Conservation (phyloP, 2,113 vertebrate genomes). For the Synchiropus splendidus region DNA sequence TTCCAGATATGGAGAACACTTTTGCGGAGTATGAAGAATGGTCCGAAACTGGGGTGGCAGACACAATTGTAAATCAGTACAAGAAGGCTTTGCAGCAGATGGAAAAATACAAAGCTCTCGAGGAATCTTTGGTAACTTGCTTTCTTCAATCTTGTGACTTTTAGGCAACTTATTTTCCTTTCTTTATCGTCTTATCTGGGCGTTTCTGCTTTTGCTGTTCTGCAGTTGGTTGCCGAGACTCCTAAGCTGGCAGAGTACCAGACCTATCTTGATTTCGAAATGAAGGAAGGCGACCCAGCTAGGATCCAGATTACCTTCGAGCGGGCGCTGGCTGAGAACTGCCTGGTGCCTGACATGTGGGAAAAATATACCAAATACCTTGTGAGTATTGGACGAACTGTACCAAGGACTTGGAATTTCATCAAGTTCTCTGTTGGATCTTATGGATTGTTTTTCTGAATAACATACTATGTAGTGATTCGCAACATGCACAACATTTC, state of each 20-base stretch:
- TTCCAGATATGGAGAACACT: constrained; percentile 87
- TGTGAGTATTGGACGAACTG: constrained; percentile 64
- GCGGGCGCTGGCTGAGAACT: constrained; percentile 89
- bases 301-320: constrained; percentile 88
- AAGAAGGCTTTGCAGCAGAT: constrained; percentile 77
- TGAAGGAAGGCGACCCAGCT: constrained; percentile 86
- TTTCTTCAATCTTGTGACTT: neutral
- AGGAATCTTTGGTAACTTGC: constrained; percentile 81
- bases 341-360: constrained; percentile 95
- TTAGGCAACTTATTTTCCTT: too few species aligned
- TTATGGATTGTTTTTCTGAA: neutral
- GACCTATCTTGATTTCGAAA: constrained; percentile 85
- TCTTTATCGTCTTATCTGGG: neutral
- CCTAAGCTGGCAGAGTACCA: constrained; percentile 91
- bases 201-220: constrained; percentile 7
- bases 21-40: constrained; percentile 89
- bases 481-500: too few species aligned
- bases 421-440: neutral
- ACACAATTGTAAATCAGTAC: constrained; percentile 70
- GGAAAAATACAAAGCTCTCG: constrained; percentile 77
- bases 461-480: too few species aligned
- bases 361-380: constrained; percentile 84
- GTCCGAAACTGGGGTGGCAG: constrained; percentile 78
- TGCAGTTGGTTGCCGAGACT: constrained; percentile 80
- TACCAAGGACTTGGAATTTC: neutral